These are phyloP conservation scores for Ctenomys sociabilis DNA, from an alignment of 2,113 vertebrate genomes.

Conservation along the genomic window DNA sequence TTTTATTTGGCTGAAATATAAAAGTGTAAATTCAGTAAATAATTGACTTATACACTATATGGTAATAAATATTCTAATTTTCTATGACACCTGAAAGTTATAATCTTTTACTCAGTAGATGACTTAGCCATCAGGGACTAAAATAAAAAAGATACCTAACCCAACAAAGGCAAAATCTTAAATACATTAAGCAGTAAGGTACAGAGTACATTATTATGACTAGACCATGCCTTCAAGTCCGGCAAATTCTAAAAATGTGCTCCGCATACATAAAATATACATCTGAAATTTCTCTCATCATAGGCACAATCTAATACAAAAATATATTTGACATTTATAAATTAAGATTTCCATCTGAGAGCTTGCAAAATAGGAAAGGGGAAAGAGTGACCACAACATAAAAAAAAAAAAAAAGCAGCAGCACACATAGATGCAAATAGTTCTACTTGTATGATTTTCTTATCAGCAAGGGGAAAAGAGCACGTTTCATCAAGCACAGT, in stretches of 20 bases:
- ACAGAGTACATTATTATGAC: slow-evolving; percentile 84
- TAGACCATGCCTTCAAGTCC: slow-evolving; percentile 85
- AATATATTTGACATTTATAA: slow-evolving; percentile 79
- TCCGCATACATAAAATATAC: slow-evolving; percentile 81
- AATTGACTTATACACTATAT: slow-evolving; percentile 81
- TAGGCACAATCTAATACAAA: slow-evolving; percentile 86
- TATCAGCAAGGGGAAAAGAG: slow-evolving; percentile 72
- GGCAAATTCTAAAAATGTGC: slow-evolving; percentile 82
- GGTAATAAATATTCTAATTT: slow-evolving; percentile 84
- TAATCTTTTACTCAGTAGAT: slow-evolving; percentile 76
- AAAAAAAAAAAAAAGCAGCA: background rate
- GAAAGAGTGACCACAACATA: background rate
- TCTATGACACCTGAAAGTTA: slow-evolving; percentile 80
- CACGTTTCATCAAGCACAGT: slow-evolving; percentile 72
- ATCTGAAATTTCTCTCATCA: slow-evolving; percentile 80
- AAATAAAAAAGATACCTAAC: slow-evolving; percentile 83
- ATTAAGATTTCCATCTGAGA: slow-evolving; percentile 57
- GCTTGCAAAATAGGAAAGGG: slow-evolving; percentile 26
- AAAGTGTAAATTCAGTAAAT: slow-evolving; percentile 85
- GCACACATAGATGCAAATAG: slow-evolving; percentile 58
- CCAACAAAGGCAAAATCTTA: slow-evolving; percentile 78
- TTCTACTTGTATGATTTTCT: slow-evolving; percentile 66
- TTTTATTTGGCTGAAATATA: slow-evolving; percentile 84
- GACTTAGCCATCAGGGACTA: slow-evolving; percentile 68
- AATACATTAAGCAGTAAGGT: slow-evolving; percentile 79